Conservation (phyloP, 2,888 invertebrate species). For the Congeria kusceri region DNA sequence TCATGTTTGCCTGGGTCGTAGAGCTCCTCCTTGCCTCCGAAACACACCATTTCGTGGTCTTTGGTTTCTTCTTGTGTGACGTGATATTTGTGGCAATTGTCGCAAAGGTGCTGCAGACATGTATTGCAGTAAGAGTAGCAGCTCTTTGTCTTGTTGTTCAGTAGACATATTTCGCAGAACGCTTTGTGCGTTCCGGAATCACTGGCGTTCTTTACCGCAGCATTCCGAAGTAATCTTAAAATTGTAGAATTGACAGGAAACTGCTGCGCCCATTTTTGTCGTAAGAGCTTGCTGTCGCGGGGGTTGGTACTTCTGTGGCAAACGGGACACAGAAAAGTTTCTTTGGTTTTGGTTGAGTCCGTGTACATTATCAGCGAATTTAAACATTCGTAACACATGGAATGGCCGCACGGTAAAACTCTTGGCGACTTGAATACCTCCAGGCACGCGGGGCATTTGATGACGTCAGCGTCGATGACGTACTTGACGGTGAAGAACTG, state of each 20-base stretch:
- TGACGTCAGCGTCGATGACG: slow-evolving; percentile 53
- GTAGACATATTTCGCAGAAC: slow-evolving; percentile 58
- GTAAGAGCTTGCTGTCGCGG: slow-evolving; percentile 21
- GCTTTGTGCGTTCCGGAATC: slow-evolving; percentile 49
- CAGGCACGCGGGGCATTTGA: slow-evolving; percentile 58
- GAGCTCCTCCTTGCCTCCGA: slow-evolving; percentile 28
- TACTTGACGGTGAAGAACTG: slow-evolving; percentile 44
- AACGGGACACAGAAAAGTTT: slow-evolving; percentile 51
- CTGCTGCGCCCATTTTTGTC: slow-evolving; percentile 57
- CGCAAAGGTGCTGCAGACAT: slow-evolving; percentile 56
- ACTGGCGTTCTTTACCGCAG: slow-evolving; percentile 32
- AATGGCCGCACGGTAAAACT: slow-evolving; percentile 60
- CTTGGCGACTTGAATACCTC: slow-evolving; percentile 61
- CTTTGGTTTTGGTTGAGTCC: slow-evolving; percentile 49
- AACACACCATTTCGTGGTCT: slow-evolving; percentile 49
- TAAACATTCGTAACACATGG: slow-evolving; percentile 50
- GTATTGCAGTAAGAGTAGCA: slow-evolving; percentile 44
- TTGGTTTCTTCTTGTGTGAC: slow-evolving; percentile 43
- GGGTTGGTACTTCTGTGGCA: slow-evolving; percentile 47
- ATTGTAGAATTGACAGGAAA: slow-evolving; percentile 52
- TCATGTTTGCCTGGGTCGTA: slow-evolving; percentile 24
- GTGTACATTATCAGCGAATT: slow-evolving; percentile 52
- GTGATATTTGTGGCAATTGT: slow-evolving; percentile 51
- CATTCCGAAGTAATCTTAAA: slow-evolving; percentile 49
- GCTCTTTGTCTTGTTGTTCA: slow-evolving; percentile 49